Evolutionary conservation across 2,797 vertebrate species (phyloP).

Genomic region (Malurus splendens): DNA sequence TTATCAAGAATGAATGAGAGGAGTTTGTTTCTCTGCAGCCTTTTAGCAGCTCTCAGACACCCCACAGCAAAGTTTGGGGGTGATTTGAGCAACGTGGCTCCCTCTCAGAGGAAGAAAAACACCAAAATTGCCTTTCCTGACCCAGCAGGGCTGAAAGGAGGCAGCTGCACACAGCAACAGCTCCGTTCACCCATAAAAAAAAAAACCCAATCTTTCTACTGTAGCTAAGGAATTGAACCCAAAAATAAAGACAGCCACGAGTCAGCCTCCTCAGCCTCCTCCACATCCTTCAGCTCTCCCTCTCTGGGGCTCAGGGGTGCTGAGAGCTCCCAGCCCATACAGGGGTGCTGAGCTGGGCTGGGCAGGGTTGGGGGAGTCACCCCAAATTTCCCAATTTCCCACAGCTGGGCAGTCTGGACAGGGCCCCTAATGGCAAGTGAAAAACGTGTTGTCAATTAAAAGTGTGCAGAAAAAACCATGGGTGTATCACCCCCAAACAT

Average conservation of each 20-base stretch:
- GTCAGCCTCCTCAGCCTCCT: background rate
- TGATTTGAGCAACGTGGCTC: background rate
- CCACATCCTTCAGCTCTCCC: background rate
- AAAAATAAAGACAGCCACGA: background rate
- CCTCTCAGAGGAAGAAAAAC: background rate
- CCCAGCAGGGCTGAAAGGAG: background rate
- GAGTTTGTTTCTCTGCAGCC: background rate
- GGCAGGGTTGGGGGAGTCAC: too few relatives aligned
- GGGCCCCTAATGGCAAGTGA: too few relatives aligned
- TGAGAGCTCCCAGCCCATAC: background rate
- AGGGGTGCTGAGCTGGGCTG: background rate
- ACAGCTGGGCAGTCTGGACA: background rate
- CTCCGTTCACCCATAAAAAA: background rate
- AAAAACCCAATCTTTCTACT: background rate
- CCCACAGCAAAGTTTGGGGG: background rate
- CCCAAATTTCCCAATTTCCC: background rate
- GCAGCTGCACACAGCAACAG: background rate
- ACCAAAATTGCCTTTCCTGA: background rate
- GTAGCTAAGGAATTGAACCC: background rate
- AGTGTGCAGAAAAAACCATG: rapidly evolving
- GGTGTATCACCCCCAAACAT: rapidly evolving
- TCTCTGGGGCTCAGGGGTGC: background rate
- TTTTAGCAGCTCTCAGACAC: background rate
- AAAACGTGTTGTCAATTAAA: background rate
- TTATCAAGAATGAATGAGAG: background rate